Evolutionary conservation across 2,888 invertebrate species (phyloP), one percentile per base, ranked within the genome.

Genomic region (Furcula furcula): DNA sequence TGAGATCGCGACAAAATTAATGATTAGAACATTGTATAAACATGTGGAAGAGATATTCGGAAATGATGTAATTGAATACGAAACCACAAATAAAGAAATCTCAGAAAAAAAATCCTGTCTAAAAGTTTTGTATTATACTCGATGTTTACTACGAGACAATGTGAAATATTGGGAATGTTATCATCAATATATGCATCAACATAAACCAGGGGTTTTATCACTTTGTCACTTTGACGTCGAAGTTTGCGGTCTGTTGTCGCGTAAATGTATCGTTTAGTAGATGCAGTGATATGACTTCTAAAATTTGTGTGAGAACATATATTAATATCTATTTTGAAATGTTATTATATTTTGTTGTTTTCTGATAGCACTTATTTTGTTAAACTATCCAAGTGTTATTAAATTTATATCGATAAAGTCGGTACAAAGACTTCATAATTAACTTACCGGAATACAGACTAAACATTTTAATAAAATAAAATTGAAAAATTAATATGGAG

Each of bases 391-490:
- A 57, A 36, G 61, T 46, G 40, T 65, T 72, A 68, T 63, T 66
- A 65, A 75, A 69, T 57, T 58, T 59, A 61, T 70, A 72, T 65
- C 58, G 59, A 57, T 64, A 57, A 58, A 61, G 76, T 79, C 74
- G 76, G 66, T 74, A 67, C 53, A 63, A 64, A 67, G 67, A 76
- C 68, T 69, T 63, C 63, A 64, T 63, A 59, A 66, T 76, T 67
- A 68, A 76, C 63, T 61, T 77, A 78, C 70, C 64, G 63, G 69
- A 70, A 73, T 64, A 71, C 77, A 72, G 70, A 81, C 68, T 75
- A 72, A 75, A 70, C 60, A 64, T 76, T 80, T 81, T 76, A 84
- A 81, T 83, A 79, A 81, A 81, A 78, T 65, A 70, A 72, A 65
- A 61, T 63, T 53, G 41, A 52, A 69, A 73, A 61, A 48, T 38